Evolutionary conservation across 1,140 invertebrate genomes (phyloP).

Genomic region (Hirudo medicinalis): DNA sequence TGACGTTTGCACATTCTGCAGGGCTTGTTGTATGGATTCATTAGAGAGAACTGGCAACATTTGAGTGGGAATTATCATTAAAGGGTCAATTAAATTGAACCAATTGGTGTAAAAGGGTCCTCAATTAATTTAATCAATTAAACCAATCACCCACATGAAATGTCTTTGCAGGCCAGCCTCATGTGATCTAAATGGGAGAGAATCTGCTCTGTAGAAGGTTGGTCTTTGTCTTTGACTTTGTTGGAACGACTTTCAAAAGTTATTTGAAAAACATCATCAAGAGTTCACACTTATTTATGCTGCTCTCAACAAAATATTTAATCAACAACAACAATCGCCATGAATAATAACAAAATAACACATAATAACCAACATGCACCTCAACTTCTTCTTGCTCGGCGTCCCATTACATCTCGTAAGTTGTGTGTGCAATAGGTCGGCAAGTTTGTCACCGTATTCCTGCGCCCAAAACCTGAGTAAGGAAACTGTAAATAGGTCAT

Average conservation of each 20-base stretch:
- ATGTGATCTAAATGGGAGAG: constrained; percentile 81
- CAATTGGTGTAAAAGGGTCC: no score
- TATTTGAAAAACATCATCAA: constrained; percentile 2
- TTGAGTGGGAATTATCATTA: constrained; percentile 2
- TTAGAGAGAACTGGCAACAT: constrained; percentile 40
- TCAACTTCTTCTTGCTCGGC: constrained; percentile 71
- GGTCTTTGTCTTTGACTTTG: constrained; percentile 35
- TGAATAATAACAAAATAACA: not conserved
- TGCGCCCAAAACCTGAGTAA: constrained; percentile 82
- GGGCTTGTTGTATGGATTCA: constrained; percentile 74
- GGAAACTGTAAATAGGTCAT: constrained; percentile 62
- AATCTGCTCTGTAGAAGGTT: constrained; percentile 63
- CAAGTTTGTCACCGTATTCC: constrained; percentile 73
- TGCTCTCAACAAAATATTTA: not conserved
- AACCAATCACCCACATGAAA: constrained; percentile 37
- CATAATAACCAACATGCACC: constrained; percentile 36
- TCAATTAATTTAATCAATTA: not conserved
- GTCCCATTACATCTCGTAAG: constrained; percentile 51
- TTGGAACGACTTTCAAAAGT: not conserved
- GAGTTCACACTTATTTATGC: not conserved
- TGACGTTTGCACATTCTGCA: constrained; percentile 47
- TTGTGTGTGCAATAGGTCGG: constrained; percentile 58
- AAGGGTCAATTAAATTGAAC: not conserved
- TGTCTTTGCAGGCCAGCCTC: constrained; percentile 51
- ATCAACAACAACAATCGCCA: not conserved